These are phyloP conservation scores for Anarhynchus alexandrinus DNA, from an alignment of 2,113 vertebrate species.

Conservation along the genomic window DNA sequence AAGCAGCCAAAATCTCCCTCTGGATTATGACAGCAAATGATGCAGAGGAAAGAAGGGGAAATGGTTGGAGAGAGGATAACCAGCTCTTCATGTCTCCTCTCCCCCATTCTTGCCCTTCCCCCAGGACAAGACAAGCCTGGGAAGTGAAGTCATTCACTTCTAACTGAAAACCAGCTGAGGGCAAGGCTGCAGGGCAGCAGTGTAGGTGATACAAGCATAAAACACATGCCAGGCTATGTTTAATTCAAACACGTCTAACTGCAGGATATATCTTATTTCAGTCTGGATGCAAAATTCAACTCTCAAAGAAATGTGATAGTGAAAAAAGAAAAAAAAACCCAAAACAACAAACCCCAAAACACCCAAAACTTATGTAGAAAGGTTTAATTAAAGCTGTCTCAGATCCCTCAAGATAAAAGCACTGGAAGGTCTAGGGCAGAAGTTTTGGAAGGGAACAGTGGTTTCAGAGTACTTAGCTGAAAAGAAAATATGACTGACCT, in stretches of 20 bases:
- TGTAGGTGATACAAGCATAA: not conserved
- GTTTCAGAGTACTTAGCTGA: not conserved
- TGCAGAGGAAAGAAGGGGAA: accelerated
- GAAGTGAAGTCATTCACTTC: not conserved
- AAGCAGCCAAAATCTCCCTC: not conserved
- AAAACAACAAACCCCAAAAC: not conserved
- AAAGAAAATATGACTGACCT: not conserved
- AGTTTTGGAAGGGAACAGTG: not conserved
- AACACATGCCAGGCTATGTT: not conserved
- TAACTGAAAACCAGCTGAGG: not conserved
- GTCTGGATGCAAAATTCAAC: not conserved
- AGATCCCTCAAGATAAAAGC: not conserved
- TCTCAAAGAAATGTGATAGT: not conserved
- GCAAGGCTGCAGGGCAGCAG: not conserved
- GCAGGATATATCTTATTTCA: not conserved
- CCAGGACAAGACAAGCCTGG: too few species aligned
- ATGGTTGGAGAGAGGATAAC: not conserved
- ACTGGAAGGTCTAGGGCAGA: not conserved
- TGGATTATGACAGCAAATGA: accelerated
- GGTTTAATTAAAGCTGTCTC: not conserved
- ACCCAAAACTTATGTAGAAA: not conserved
- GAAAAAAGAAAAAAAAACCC: not conserved
- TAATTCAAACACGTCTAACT: not conserved
- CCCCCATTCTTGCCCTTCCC: accelerated
- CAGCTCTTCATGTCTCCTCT: not conserved